These are phyloP conservation scores for Andrena chrysosceles DNA, from an alignment of 2,888 invertebrate species.

Conservation along the genomic window DNA sequence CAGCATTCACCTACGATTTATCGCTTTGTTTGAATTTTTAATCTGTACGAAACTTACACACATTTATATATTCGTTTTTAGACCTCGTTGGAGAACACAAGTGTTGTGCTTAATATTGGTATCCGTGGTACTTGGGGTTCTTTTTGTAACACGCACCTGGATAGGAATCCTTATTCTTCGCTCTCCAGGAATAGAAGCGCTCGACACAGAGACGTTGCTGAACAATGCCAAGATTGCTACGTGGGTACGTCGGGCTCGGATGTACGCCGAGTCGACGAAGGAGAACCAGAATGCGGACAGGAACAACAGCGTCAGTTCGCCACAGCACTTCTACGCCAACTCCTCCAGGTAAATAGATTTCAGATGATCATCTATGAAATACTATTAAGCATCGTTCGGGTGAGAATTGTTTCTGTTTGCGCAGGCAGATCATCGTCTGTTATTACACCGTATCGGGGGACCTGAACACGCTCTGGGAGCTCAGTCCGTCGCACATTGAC, in stretches of 20 bases:
- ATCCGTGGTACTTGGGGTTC: slow-evolving; percentile 63
- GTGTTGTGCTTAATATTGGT: slow-evolving; percentile 67
- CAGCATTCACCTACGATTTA: background rate
- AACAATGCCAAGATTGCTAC: slow-evolving; percentile 76
- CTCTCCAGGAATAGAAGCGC: slow-evolving; percentile 37
- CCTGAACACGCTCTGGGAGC: slow-evolving; percentile 79
- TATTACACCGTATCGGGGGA: slow-evolving; percentile 89
- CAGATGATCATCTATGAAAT: background rate
- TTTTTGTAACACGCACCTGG: slow-evolving; percentile 71
- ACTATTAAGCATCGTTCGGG: background rate
- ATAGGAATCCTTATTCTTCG: slow-evolving; percentile 64
- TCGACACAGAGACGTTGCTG: slow-evolving; percentile 44
- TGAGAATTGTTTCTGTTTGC: background rate
- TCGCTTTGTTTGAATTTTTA: background rate
- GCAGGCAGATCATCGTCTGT: slow-evolving; percentile 86
- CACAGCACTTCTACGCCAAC: slow-evolving; percentile 60
- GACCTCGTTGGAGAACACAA: slow-evolving; percentile 73
- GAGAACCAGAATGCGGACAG: slow-evolving; percentile 77
- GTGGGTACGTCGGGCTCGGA: slow-evolving; percentile 79
- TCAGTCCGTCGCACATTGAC: slow-evolving; percentile 88
- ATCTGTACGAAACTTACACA: background rate
- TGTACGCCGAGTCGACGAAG: slow-evolving; percentile 79
- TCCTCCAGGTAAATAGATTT: slow-evolving; percentile 58
- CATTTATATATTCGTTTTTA: slow-evolving; percentile 35
- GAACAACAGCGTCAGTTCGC: slow-evolving; percentile 72